These are phyloP conservation scores for Takifugu bimaculatus DNA, from an alignment of 2,113 vertebrate genomes.

Conservation along the genomic window DNA sequence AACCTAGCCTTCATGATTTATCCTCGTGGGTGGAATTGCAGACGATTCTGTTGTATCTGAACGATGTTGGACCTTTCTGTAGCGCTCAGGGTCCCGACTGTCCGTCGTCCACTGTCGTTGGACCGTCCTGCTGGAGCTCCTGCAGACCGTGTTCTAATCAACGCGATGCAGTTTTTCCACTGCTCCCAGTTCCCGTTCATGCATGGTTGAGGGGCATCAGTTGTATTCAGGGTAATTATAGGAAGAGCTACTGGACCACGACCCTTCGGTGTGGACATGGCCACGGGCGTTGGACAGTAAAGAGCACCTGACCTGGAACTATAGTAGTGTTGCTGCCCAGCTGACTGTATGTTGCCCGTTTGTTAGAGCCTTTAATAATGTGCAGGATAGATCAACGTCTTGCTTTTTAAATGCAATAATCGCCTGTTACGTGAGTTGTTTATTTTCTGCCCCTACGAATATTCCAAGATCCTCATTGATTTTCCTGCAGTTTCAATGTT, in stretches of 20 bases:
- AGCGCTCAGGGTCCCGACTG: background rate
- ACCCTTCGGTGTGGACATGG: background rate
- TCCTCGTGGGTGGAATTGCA: background rate
- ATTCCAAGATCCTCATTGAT: too few species aligned
- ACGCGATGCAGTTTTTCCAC: constrained; percentile 5
- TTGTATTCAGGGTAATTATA: constrained; percentile 1
- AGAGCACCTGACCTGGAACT: background rate
- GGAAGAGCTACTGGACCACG: background rate
- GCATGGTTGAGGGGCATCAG: constrained; percentile 16
- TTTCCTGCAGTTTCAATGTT: too few species aligned
- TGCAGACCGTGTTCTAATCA: constrained; percentile 3
- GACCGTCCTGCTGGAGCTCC: constrained; percentile 10
- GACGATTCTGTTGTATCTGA: too few species aligned
- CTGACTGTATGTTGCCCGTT: background rate
- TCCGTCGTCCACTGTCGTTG: constrained; percentile 12
- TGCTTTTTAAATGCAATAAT: background rate
- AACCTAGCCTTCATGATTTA: background rate
- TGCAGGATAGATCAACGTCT: background rate
- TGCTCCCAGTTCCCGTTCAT: background rate
- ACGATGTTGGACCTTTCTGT: too few species aligned
- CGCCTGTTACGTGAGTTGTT: background rate
- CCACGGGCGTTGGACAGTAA: background rate
- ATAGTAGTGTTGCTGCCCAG: background rate
- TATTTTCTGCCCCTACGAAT: background rate
- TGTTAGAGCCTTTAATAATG: background rate